Percentiles rank a stretch among this genome's conserved stretches.
Conservation (phyloP, 2,888 invertebrate genomes). For the Pristionchus exspectatus region DNA sequence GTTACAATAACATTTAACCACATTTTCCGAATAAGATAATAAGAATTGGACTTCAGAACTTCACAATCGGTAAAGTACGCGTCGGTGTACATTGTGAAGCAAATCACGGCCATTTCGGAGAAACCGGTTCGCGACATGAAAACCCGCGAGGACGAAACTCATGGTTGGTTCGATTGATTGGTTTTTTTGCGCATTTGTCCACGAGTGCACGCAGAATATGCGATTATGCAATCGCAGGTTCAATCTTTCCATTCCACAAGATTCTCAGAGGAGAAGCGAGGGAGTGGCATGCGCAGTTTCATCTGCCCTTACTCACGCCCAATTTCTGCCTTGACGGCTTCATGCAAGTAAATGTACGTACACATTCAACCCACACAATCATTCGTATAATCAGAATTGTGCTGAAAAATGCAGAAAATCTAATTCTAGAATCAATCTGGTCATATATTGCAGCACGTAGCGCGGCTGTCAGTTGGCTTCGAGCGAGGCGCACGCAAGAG, state of each 20-base stretch:
- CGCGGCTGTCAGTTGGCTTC: slow-evolving; percentile 25
- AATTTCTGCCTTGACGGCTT: slow-evolving; percentile 25
- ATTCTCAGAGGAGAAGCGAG: neutral
- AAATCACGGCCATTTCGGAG: neutral
- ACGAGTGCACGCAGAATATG: too few relatives aligned
- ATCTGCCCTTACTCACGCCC: slow-evolving; percentile 35
- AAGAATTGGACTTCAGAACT: too few relatives aligned
- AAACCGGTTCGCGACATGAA: neutral
- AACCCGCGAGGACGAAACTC: neutral
- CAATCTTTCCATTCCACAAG: slow-evolving; percentile 33
- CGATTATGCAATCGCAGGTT: too few relatives aligned
- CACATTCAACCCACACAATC: too few relatives aligned
- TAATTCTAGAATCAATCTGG: too few relatives aligned
- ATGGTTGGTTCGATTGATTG: neutral
- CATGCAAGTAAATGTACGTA: neutral
- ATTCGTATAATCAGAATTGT: too few relatives aligned
- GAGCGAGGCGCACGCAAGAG: neutral
- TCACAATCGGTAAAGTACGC: slow-evolving; percentile 8
- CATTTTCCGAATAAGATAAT: too few relatives aligned
- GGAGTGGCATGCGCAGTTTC: slow-evolving; percentile 2
- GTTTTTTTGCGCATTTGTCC: too few relatives aligned
- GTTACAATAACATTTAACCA: too few relatives aligned
- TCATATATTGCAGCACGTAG: neutral
- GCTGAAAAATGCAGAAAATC: too few relatives aligned
- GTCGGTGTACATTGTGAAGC: neutral